A percentile compares a stretch with the other conserved stretches of the same genome.
phyloP scores from a whole-genome alignment of 2,888 invertebrate species.

The Tridacna crocea region DNA sequence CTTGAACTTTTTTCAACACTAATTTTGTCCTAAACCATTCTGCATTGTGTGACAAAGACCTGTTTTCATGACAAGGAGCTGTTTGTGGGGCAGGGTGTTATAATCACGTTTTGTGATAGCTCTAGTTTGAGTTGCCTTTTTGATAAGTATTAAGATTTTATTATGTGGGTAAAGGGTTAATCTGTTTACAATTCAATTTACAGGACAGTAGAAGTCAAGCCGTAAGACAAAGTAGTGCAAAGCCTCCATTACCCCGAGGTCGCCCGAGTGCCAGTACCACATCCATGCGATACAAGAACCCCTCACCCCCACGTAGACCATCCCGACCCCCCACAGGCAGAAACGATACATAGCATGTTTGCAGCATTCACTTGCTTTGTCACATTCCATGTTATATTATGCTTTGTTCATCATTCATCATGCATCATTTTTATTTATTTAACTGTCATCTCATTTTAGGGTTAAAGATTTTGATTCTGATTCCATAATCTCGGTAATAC shows the following conservation, averaged over 20 bases:
- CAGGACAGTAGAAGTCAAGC: constrained; percentile 69
- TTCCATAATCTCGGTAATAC: too few species aligned
- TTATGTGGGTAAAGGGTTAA: neutral
- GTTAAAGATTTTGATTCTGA: too few species aligned
- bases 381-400: neutral
- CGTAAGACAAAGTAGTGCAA: constrained; percentile 74
- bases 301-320: constrained; percentile 66
- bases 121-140: too few species aligned
- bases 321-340: constrained; percentile 67
- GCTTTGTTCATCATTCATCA: too few species aligned
- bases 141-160: neutral
- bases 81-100: too few species aligned
- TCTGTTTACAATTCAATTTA: constrained; percentile 23
- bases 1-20: too few species aligned
- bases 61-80: too few species aligned
- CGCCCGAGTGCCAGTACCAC: constrained; percentile 60
- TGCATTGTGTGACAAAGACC: too few species aligned
- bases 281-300: constrained; percentile 63
- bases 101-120: too few species aligned
- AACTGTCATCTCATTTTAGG: too few species aligned
- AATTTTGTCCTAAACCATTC: too few species aligned
- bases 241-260: constrained; percentile 73
- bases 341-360: constrained; percentile 43
- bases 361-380: neutral
- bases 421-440: too few species aligned